A percentile compares a stretch with the other conserved stretches of the same genome.
These are phyloP conservation scores for Meles meles DNA, from an alignment of 2,113 vertebrate species.

Conservation along the genomic window DNA sequence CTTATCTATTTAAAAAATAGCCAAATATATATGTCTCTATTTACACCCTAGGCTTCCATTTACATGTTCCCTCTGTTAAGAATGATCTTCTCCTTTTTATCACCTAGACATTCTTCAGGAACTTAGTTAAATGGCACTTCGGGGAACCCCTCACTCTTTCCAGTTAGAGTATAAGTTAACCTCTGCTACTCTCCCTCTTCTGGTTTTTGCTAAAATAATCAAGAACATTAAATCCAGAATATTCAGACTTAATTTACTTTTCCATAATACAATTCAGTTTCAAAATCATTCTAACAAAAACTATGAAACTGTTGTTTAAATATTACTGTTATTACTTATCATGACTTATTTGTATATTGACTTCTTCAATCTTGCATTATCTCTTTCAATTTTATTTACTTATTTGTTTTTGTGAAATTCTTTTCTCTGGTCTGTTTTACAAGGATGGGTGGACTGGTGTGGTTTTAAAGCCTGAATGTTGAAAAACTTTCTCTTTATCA, in stretches of 20 bases:
- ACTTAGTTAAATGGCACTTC: not conserved
- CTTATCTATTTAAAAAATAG: not conserved
- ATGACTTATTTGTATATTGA: not conserved
- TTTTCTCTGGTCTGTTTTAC: not conserved
- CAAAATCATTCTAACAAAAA: not conserved
- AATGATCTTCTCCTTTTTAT: not conserved
- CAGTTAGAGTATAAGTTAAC: not conserved
- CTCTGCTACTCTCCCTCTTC: not conserved
- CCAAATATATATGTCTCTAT: not conserved
- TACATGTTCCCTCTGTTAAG: not conserved
- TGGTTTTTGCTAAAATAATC: not conserved
- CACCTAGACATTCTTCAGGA: not conserved
- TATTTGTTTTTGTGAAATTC: not conserved
- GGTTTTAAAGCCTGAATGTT: not conserved
- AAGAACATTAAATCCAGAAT: not conserved
- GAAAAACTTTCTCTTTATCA: not conserved
- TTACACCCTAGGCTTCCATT: not conserved
- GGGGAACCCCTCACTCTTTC: not conserved
- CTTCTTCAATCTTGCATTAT: not conserved
- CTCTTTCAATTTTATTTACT: not conserved
- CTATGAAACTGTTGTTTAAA: not conserved
- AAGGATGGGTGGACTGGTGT: not conserved
- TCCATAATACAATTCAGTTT: not conserved
- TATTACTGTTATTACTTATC: not conserved
- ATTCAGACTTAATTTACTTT: not conserved